Base-by-base conservation (phyloP, 2,113 vertebrate species). In the Callocephalon fimbriatum region DNA sequence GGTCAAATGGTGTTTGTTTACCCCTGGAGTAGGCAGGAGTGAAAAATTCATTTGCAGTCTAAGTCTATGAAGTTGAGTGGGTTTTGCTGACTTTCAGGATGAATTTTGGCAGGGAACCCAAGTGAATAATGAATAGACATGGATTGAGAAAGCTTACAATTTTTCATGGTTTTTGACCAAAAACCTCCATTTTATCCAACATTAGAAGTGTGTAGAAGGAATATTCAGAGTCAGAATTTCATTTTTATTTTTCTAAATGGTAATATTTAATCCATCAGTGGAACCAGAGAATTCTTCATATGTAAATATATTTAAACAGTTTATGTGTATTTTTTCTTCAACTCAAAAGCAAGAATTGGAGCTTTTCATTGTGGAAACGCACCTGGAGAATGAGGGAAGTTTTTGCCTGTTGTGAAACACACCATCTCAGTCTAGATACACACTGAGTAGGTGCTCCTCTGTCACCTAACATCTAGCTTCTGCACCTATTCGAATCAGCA, bases 1-100 rank as follows among this genome's bases (percentile, higher is more conserved):
- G 86, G 88, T 86, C 91, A 94, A 94, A 66, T 15, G 37, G 70
- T 95, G 70, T 91, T 91, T 91, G 76, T 92, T 95, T 89, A 65
- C 72, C 77, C 35, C 37, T 3, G 1, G 40, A 84, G 40, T 38
- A 79, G 44, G 70, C 75, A 71, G 72, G 70, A 92, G 65, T 48
- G 76, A 75, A 59, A 93, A 89, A 95, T 61, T 75, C 19, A 45
- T 93, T 48, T 93, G 72, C 54, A 58, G 59, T 51, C 29, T 29
- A 59, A 80, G 72, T 78, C 61, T 89, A 4, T 78, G 80, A 86
- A 93, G 73, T 65, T 68, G 68, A 75, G 25, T 87, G 73, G 44
- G 12, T 81, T 95, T 96, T 91, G 40, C 80, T 96, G 94, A 81
- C 73, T 84, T 91, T 72, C 29, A 61, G 79, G 65, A 68, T 89